phyloP scores from a whole-genome alignment of 2,888 invertebrate genomes.

The Glaucopsyche alexis region DNA sequence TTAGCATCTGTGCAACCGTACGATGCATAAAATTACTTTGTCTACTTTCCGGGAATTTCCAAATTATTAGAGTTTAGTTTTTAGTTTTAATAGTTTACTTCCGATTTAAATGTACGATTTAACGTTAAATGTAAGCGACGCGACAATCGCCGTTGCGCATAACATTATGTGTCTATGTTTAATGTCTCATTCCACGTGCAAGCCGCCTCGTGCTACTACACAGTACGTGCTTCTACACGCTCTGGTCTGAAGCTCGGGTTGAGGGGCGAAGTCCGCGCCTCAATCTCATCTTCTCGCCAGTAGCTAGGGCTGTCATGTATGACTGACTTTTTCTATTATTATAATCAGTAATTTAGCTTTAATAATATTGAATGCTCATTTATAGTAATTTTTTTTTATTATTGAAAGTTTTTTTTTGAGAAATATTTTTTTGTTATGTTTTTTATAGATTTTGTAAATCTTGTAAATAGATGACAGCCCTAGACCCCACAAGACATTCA shows the following conservation, averaged over 20 bases:
- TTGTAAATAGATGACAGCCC: slow-evolving; percentile 14
- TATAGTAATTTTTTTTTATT: slow-evolving; percentile 13
- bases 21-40: background rate
- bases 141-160: slow-evolving; percentile 38
- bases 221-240: slow-evolving; percentile 23
- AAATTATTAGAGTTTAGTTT: slow-evolving; percentile 27
- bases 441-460: slow-evolving; percentile 8
- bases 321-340: background rate
- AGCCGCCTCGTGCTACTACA: slow-evolving; percentile 40
- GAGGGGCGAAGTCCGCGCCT: background rate
- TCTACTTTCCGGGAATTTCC: slow-evolving; percentile 21
- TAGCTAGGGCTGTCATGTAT: slow-evolving; percentile 21
- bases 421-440: slow-evolving; percentile 20
- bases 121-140: slow-evolving; percentile 33
- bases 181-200: slow-evolving; percentile 41
- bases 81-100: slow-evolving; percentile 26
- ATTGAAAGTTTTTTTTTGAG: slow-evolving; percentile 32
- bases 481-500: background rate
- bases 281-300: slow-evolving; percentile 10
- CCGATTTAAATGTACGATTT: slow-evolving; percentile 25
- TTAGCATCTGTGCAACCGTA: background rate
- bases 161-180: slow-evolving; percentile 36
- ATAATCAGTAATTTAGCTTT: slow-evolving; percentile 20
- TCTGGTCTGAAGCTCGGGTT: slow-evolving; percentile 9
- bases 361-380: slow-evolving; percentile 26